Base-by-base conservation (phyloP, 2,797 vertebrate species). In the Setipinna tenuifilis region DNA sequence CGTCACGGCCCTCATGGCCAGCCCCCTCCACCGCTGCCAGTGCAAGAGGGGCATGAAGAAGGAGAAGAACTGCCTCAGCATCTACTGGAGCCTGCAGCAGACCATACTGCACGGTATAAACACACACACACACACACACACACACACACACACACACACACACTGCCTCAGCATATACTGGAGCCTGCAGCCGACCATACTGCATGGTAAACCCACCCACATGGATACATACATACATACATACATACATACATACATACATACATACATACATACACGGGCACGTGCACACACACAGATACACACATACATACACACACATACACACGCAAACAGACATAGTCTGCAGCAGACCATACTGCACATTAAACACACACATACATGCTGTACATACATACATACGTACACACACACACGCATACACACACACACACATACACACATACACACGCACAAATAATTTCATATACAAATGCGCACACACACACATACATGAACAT, bases 21-120 rank as follows among this genome's bases (percentile, higher is more conserved):
- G 96, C 71, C 96, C 97, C 0, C 95, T 98, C 14, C 96, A 96
- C 0, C 96, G 96, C 91, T 98, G 97, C 95, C 97, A 97, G 86
- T 98, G 97, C 91, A 98, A 97, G 88, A 89, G 97, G 4, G 97
- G 97, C 85, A 98, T 98, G 97, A 98, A 98, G 88, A 97, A 95
- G 88, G 97, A 98, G 91, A 98, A 98, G 90, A 97, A 97, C 93
- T 98, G 97, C 87, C 89, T 98, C 50, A 97, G 97, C 0, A 98
- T 98, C 93, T 98, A 98, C 93, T 98, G 97, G 97, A 98, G 97
- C 87, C 96, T 98, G 86, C 89, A 89, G 83, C 90, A 91, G 87
- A 90, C 90, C 19, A 61, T 90, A 62, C 82, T 91, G 83, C 90
- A 91, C 0, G 90, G 90, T 91, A 85, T 87, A 87, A 31, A 59